phyloP scores from a whole-genome alignment of 2,113 vertebrate species.

The Polypterus bichir region DNA sequence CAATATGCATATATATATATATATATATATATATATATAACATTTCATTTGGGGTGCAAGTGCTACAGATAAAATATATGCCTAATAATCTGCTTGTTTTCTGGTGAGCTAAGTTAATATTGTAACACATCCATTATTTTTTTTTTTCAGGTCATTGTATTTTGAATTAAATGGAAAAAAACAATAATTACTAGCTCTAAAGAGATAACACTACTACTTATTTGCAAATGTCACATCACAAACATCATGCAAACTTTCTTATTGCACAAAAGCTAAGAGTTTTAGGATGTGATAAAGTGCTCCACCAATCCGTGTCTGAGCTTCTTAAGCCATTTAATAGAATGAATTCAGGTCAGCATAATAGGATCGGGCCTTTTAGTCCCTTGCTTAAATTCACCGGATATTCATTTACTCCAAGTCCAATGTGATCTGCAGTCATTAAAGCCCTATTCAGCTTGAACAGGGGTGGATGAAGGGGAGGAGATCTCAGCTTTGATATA shows the following conservation, averaged over 20 bases:
- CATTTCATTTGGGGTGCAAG: too few relatives aligned
- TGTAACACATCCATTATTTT: too few relatives aligned
- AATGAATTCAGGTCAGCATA: conserved; percentile 49
- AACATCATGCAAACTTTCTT: background rate
- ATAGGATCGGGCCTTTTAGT: conserved; percentile 45
- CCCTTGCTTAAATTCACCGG: conserved; percentile 36
- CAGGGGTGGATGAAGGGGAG: conserved; percentile 26
- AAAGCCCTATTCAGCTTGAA: conserved; percentile 28
- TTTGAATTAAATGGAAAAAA: too few relatives aligned
- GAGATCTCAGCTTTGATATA: conserved; percentile 10
- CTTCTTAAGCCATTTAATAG: conserved; percentile 50
- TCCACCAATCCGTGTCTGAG: conserved; percentile 35
- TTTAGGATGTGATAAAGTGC: conserved; percentile 40
- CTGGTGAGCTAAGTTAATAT: too few relatives aligned
- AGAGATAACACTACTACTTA: too few relatives aligned
- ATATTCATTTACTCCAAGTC: conserved; percentile 48
- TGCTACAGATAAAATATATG: too few relatives aligned
- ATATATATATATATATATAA: too few relatives aligned
- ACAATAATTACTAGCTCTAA: too few relatives aligned
- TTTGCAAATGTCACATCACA: too few relatives aligned
- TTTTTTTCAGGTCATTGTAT: too few relatives aligned
- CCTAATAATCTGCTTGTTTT: too few relatives aligned
- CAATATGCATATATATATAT: too few relatives aligned
- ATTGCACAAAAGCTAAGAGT: conserved; percentile 12
- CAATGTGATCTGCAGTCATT: conserved; percentile 29